Conservation (phyloP, 2,113 vertebrate species). For the Tenrec ecaudatus region DNA sequence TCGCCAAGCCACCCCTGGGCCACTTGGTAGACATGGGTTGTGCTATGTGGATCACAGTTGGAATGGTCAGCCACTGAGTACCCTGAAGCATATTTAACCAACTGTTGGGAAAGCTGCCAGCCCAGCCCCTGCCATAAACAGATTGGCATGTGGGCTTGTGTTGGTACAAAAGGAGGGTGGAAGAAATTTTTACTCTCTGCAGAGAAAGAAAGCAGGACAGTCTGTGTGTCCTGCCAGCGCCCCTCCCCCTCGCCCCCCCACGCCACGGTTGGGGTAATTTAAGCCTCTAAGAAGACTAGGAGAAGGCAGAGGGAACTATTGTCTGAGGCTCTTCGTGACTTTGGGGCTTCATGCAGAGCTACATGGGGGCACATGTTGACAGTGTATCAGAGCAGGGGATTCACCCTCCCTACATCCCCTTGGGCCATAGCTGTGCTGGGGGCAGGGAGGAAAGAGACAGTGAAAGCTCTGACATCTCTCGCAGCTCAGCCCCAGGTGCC, state of each 20-base stretch:
- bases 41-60: not conserved
- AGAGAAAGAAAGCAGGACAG: not conserved
- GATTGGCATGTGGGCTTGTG: not conserved
- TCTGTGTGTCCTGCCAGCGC: not conserved
- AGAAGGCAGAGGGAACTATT: not conserved
- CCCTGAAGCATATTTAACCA: not conserved
- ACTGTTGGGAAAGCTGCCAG: slow-evolving; percentile 1
- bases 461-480: not conserved
- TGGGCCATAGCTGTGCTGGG: not conserved
- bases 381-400: not conserved
- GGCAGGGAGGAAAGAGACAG: not conserved
- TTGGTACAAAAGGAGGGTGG: not conserved
- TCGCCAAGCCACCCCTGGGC: not conserved
- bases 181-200: not conserved
- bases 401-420: not conserved
- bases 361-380: not conserved
- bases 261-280: too few species aligned
- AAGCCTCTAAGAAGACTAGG: not conserved
- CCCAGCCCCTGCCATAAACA: not conserved
- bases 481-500: too few species aligned
- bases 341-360: not conserved
- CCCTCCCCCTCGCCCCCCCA: too few species aligned
- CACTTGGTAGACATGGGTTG: not conserved
- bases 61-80: not conserved
- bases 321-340: not conserved